These are phyloP conservation scores for Operophtera brumata DNA, from an alignment of 2,888 invertebrate genomes.

Conservation along the genomic window DNA sequence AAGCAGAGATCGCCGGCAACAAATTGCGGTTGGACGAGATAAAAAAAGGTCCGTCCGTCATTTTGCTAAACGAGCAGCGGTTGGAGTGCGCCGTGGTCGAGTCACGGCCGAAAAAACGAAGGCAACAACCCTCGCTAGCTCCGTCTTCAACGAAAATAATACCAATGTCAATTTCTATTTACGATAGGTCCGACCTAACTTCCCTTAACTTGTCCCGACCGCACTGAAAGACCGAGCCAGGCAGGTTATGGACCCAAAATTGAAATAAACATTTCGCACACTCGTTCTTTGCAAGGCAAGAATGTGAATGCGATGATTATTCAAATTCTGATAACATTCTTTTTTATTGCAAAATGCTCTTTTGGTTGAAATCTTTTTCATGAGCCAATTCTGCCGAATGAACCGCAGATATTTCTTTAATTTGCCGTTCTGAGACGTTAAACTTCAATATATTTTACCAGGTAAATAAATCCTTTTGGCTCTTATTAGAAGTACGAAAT, in stretches of 20 bases:
- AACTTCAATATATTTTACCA: background rate
- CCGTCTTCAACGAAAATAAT: constrained; percentile 57
- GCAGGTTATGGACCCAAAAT: constrained; percentile 32
- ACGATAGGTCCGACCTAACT: constrained; percentile 46
- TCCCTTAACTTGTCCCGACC: constrained; percentile 23
- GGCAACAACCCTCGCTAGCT: constrained; percentile 42
- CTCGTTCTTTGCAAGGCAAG: constrained; percentile 33
- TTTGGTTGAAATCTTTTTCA: constrained; percentile 24
- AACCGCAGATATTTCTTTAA: constrained; percentile 22
- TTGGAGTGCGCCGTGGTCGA: constrained; percentile 52
- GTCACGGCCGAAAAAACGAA: constrained; percentile 58
- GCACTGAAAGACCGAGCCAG: constrained; percentile 14
- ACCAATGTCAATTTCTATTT: constrained; percentile 63
- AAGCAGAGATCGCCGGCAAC: constrained; percentile 68
- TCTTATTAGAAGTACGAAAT: background rate
- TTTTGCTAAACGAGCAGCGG: constrained; percentile 75
- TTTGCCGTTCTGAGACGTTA: constrained; percentile 16
- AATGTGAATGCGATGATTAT: constrained; percentile 37
- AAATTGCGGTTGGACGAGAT: constrained; percentile 77
- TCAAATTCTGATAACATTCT: constrained; percentile 36
- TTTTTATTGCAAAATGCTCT: constrained; percentile 35
- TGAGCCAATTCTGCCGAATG: constrained; percentile 25
- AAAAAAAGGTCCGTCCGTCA: constrained; percentile 79
- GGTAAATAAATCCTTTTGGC: background rate
- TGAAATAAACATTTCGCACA: constrained; percentile 39